Evolutionary conservation across 2,113 vertebrate genomes (phyloP).

Genomic region (Perca flavescens): DNA sequence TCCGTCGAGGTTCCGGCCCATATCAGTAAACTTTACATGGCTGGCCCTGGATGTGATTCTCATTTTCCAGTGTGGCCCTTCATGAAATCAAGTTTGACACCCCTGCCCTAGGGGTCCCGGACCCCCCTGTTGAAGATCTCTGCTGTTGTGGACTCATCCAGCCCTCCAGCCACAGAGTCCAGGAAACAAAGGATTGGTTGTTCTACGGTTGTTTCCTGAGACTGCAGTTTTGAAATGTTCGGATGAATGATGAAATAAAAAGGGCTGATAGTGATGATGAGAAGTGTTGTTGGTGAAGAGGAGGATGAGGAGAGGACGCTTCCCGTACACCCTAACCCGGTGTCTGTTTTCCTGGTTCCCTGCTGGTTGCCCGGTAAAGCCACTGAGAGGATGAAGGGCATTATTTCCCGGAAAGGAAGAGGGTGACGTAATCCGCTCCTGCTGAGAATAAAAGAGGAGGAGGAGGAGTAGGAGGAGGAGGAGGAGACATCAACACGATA

Average conservation of each 20-base stretch:
- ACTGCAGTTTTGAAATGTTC: not conserved
- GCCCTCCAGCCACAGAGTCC: no score
- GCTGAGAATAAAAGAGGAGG: slow-evolving; percentile 46
- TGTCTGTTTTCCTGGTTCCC: slow-evolving; percentile 59
- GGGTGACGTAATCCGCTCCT: slow-evolving; percentile 57
- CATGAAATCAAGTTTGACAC: no score
- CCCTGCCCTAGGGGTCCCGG: no score
- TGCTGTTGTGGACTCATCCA: no score
- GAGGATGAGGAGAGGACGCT: slow-evolving; percentile 21
- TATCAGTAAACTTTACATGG: no score
- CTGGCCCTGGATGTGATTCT: no score
- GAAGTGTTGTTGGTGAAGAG: not conserved
- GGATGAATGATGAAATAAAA: slow-evolving; percentile 15
- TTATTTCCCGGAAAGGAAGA: slow-evolving; percentile 70
- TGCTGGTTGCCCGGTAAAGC: slow-evolving; percentile 49
- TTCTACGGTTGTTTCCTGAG: not conserved
- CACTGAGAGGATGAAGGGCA: slow-evolving; percentile 37
- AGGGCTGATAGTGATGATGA: not conserved
- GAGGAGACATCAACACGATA: not conserved
- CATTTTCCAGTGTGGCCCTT: no score
- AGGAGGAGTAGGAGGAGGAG: slow-evolving; percentile 24
- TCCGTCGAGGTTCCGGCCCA: no score
- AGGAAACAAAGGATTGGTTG: no score
- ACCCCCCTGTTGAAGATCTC: no score
- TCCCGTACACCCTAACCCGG: not conserved